Evolutionary conservation across 1,140 invertebrate genomes (phyloP), one percentile per base, ranked within the genome.

Genomic region (Panagrolaimus sp.): DNA sequence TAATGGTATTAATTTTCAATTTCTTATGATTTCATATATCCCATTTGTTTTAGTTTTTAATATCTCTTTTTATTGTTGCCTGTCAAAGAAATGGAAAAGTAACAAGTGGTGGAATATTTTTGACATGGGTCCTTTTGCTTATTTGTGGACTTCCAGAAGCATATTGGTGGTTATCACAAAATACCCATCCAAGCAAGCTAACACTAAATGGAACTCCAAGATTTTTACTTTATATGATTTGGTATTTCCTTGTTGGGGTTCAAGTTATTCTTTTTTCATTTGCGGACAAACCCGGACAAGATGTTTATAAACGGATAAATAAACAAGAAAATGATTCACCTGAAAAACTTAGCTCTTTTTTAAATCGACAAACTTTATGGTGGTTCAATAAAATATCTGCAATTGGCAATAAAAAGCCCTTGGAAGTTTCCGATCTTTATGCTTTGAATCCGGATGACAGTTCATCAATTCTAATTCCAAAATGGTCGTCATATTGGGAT

Each of bases 71-170:
- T 44, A 73, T 81, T 14, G n/a, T 82, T 26, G 69, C 71, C 1
- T 72, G 68, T 64, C 76, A 67, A 73, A 66, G 52, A 24, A 68
- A 70, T 64, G 78, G 80, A 43, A 62, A 74, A 65, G 45, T 82
- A 17, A 79, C 78, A 45, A 78, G 78, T 32, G 78, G 80, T 15
- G 78, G 63, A 15, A 63, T 80, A 12, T 80, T 78, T 52, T 65
- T 82, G 26, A 74, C 69, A 44, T 82, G 80, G 78, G 38, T 81
- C 9, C 24, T 83, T 6, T 78, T 77, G 15, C 55, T 68, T 12
- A 21, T 82, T 46, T 82, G 77, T 65, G 78, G 78, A 9, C 26
- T 83, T 47, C 76, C 78, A 5, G 79, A 83, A 46, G 63, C 83
- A 28, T 65, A 77, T 52, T 80, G 68, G 24, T 69, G 67, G 65